Evolutionary conservation across 2,113 vertebrate species (phyloP).

Genomic region (Oryzias woworae): DNA sequence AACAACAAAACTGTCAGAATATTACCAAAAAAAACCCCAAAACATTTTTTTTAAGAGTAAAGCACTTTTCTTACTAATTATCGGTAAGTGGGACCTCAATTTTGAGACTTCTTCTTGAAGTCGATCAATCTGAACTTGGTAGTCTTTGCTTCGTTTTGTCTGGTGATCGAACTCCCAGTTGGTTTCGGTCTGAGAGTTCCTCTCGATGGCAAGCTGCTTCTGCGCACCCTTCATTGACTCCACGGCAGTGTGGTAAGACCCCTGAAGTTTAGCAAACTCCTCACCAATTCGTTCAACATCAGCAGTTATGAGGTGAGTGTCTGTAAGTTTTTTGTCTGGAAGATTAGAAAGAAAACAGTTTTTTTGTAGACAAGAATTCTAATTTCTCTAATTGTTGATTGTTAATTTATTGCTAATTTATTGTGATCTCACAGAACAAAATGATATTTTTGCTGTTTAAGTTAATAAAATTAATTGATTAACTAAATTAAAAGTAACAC

Average conservation of each 20-base stretch:
- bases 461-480: too few species aligned
- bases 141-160: constrained; percentile 15
- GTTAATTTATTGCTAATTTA: neutral
- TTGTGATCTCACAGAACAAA: neutral
- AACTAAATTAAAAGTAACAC: too few species aligned
- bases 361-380: neutral
- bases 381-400: neutral
- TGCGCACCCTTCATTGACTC: neutral
- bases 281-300: constrained; percentile 2
- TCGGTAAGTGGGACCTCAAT: constrained; percentile 3
- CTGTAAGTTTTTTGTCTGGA: constrained; percentile 33
- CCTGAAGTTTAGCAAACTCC: constrained; percentile 4
- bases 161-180: constrained; percentile 41
- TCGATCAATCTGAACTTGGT: constrained; percentile 14
- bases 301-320: neutral
- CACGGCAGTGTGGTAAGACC: neutral
- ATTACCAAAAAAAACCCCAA: neutral
- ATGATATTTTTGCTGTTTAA: too few species aligned
- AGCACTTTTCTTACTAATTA: constrained; percentile 34
- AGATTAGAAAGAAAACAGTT: neutral
- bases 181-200: constrained; percentile 1
- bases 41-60: neutral
- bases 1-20: neutral
- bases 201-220: constrained; percentile 4
- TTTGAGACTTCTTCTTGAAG: constrained; percentile 9